Evolutionary conservation across 2,113 vertebrate species (phyloP).

Genomic region (Paramormyrops kingsleyae): DNA sequence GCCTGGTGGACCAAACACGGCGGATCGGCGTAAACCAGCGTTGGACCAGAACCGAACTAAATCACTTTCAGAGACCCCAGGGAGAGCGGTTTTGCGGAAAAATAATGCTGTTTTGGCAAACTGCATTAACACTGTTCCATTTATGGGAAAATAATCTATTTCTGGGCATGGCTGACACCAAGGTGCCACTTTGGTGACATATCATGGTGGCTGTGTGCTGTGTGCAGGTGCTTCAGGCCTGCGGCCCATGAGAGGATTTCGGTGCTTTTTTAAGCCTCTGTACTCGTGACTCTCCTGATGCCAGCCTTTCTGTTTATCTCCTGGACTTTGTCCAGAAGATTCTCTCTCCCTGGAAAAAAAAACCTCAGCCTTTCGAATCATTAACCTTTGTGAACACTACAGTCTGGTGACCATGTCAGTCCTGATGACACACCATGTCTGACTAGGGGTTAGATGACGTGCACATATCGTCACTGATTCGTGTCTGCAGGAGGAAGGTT

Average conservation of each 20-base stretch:
- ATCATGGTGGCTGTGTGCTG: background rate
- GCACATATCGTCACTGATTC: background rate
- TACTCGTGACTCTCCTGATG: background rate
- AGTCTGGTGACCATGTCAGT: background rate
- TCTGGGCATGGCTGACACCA: background rate
- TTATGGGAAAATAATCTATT: background rate
- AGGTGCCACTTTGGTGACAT: background rate
- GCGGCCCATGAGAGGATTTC: background rate
- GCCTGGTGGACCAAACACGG: background rate
- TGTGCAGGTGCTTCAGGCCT: background rate
- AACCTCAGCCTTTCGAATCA: background rate
- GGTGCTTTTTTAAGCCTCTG: background rate
- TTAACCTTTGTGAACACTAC: background rate
- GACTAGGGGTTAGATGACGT: background rate
- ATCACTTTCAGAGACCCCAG: background rate
- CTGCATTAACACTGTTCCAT: background rate
- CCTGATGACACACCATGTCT: background rate
- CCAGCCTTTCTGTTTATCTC: background rate
- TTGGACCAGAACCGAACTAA: background rate
- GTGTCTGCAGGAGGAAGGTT: background rate
- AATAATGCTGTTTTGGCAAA: background rate
- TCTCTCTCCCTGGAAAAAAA: background rate
- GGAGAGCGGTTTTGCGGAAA: background rate
- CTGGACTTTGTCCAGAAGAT: slow-evolving; percentile 11
- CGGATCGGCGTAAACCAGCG: background rate